Percentiles rank a stretch among this genome's conserved stretches.
These are phyloP conservation scores for Dendroctonus ponderosae DNA, from an alignment of 1,140 invertebrate species.

Conservation along the genomic window DNA sequence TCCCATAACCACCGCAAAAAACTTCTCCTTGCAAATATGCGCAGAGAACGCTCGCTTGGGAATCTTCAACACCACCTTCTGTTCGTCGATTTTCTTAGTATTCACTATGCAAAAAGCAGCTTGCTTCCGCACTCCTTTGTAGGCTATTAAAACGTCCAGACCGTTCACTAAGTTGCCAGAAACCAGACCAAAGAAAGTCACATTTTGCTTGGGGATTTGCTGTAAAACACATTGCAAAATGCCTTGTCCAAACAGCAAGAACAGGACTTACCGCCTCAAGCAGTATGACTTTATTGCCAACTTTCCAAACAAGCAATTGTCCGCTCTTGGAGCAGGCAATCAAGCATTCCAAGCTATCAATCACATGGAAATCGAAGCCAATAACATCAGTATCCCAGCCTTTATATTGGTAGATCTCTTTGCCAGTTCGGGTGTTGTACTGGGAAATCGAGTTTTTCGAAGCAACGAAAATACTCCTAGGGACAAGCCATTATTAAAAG, in stretches of 20 bases:
- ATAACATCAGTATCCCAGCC: constrained; percentile 53
- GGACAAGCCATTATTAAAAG: constrained; percentile 38
- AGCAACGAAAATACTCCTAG: constrained; percentile 58
- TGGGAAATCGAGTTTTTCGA: constrained; percentile 57
- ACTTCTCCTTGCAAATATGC: constrained; percentile 26
- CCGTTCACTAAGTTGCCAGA: constrained; percentile 12
- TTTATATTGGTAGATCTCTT: constrained; percentile 56
- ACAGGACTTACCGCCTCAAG: constrained; percentile 50
- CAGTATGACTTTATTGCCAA: constrained; percentile 54
- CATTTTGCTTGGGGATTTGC: constrained; percentile 39
- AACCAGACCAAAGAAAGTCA: constrained; percentile 36
- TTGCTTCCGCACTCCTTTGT: constrained; percentile 19
- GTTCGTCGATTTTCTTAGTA: constrained; percentile 18
- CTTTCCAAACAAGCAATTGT: constrained; percentile 57
- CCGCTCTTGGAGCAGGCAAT: constrained; percentile 58
- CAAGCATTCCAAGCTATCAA: constrained; percentile 53
- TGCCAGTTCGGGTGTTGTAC: constrained; percentile 60
- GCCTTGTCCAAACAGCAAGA: constrained; percentile 2
- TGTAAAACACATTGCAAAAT: constrained; percentile 29
- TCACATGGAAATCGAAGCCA: constrained; percentile 52
- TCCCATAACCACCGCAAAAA: constrained; percentile 31
- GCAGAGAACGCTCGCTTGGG: constrained; percentile 11
- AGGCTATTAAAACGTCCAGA: constrained; percentile 34
- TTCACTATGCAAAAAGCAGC: constrained; percentile 26
- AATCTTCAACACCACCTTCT: constrained; percentile 28